phyloP scores from a whole-genome alignment of 2,888 invertebrate genomes.

The Herminia tarsipennalis region DNA sequence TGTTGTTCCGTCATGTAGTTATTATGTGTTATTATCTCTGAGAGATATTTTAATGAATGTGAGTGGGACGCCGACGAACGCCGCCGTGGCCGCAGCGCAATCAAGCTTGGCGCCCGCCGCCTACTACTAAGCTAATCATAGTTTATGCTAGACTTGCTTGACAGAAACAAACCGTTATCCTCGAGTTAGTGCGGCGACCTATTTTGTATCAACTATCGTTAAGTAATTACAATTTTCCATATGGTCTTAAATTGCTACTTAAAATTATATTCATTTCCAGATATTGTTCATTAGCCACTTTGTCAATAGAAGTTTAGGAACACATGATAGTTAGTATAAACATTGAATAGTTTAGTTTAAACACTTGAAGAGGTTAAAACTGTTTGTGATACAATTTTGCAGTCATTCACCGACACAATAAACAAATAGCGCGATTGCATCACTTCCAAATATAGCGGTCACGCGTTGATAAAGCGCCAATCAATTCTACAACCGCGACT shows the following conservation, averaged over 20 bases:
- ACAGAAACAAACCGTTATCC: conserved; percentile 37
- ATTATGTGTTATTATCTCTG: conserved; percentile 23
- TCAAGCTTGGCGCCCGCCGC: conserved; percentile 39
- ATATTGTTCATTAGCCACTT: too few species aligned
- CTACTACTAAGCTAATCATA: conserved; percentile 43
- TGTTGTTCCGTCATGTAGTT: conserved; percentile 14
- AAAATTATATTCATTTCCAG: too few species aligned
- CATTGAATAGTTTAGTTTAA: too few species aligned
- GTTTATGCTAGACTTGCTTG: conserved; percentile 39
- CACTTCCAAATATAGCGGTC: conserved; percentile 62
- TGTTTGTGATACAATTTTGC: conserved; percentile 53
- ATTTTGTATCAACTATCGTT: not conserved
- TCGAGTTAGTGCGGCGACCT: conserved; percentile 13
- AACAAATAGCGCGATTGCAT: conserved; percentile 56
- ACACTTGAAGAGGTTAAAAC: too few species aligned
- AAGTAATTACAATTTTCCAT: too few species aligned
- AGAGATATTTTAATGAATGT: conserved; percentile 35
- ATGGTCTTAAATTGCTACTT: too few species aligned
- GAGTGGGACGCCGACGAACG: conserved; percentile 33
- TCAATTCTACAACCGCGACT: conserved; percentile 30
- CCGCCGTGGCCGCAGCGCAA: conserved; percentile 23
- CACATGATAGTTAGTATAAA: too few species aligned
- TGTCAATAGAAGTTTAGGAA: too few species aligned
- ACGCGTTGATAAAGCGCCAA: conserved; percentile 43
- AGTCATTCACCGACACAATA: conserved; percentile 60